phyloP scores from a whole-genome alignment of 2,888 invertebrate genomes.

The Archips crataeganus region DNA sequence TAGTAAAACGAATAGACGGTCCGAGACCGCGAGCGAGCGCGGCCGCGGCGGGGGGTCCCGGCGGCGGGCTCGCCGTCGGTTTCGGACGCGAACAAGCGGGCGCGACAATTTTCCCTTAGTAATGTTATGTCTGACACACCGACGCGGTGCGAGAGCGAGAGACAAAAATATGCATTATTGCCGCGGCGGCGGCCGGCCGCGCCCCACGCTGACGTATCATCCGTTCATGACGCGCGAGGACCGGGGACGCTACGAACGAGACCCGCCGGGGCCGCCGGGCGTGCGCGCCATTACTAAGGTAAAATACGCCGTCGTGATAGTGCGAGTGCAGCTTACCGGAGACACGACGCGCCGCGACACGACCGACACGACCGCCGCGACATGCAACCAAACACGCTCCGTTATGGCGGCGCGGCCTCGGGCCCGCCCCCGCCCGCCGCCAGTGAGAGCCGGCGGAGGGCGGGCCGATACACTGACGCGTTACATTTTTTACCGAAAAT shows the following conservation, averaged over 20 bases:
- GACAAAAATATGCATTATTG: constrained; percentile 82
- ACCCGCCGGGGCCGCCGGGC: constrained; percentile 13
- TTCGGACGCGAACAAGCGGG: constrained; percentile 65
- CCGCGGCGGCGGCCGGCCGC: constrained; percentile 47
- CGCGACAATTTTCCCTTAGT: constrained; percentile 84
- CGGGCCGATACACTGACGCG: constrained; percentile 13
- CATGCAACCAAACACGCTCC: constrained; percentile 77
- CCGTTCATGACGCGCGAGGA: background rate
- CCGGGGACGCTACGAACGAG: too few relatives aligned
- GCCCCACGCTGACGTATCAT: constrained; percentile 10
- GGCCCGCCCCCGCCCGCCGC: constrained; percentile 22
- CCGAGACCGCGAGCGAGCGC: constrained; percentile 61
- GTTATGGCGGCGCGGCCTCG: constrained; percentile 33
- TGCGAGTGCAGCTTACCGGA: constrained; percentile 71
- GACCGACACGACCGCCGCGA: constrained; percentile 49
- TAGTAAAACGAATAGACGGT: constrained; percentile 53
- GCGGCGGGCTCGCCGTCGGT: constrained; percentile 54
- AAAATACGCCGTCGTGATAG: constrained; percentile 69
- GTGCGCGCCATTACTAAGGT: constrained; percentile 73
- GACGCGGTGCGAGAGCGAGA: constrained; percentile 56
- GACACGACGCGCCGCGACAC: constrained; percentile 51
- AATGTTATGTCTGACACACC: constrained; percentile 65
- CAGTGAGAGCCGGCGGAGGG: constrained; percentile 14
- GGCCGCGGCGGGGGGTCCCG: constrained; percentile 13
- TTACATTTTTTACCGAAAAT: constrained; percentile 54